Conservation (phyloP, 2,888 invertebrate genomes). For the Drosophila prostipennis region DNA sequence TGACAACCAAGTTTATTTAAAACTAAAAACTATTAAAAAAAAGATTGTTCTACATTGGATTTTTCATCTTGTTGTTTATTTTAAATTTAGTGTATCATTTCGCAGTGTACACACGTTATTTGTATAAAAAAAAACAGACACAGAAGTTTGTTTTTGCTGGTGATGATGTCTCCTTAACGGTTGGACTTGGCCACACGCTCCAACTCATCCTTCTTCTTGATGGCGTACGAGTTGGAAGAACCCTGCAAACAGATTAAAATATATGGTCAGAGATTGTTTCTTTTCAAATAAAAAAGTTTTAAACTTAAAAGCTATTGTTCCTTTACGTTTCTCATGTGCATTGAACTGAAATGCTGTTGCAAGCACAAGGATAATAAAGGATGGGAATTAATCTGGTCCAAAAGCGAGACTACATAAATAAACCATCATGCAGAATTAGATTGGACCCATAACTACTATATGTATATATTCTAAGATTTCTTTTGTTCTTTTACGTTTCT, state of each 20-base stretch:
- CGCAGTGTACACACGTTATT: slow-evolving; percentile 46
- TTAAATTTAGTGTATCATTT: slow-evolving; percentile 42
- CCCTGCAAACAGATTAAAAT: slow-evolving; percentile 86
- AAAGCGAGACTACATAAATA: slow-evolving; percentile 79
- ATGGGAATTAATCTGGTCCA: slow-evolving; percentile 72
- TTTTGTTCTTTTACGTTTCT: slow-evolving; percentile 81
- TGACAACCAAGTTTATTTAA: slow-evolving; percentile 15
- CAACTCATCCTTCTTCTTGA: slow-evolving; percentile 99
- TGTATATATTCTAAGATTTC: background rate
- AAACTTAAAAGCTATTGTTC: slow-evolving; percentile 50
- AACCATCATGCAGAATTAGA: slow-evolving; percentile 72
- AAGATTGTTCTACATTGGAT: slow-evolving; percentile 38
- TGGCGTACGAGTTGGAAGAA: slow-evolving; percentile 99
- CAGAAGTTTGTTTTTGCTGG: slow-evolving; percentile 57
- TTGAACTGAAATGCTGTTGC: slow-evolving; percentile 47
- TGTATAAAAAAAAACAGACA: slow-evolving; percentile 53
- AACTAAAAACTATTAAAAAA: slow-evolving; percentile 35
- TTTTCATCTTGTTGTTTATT: slow-evolving; percentile 52
- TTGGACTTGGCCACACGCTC: slow-evolving; percentile 99
- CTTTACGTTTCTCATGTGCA: slow-evolving; percentile 81
- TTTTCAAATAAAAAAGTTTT: background rate
- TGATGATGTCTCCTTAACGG: slow-evolving; percentile 88
- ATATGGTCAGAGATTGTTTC: background rate
- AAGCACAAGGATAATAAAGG: slow-evolving; percentile 82
- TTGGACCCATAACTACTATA: slow-evolving; percentile 47